Base-by-base conservation (phyloP, 1,140 invertebrate species). In the Papilio polyxenes region DNA sequence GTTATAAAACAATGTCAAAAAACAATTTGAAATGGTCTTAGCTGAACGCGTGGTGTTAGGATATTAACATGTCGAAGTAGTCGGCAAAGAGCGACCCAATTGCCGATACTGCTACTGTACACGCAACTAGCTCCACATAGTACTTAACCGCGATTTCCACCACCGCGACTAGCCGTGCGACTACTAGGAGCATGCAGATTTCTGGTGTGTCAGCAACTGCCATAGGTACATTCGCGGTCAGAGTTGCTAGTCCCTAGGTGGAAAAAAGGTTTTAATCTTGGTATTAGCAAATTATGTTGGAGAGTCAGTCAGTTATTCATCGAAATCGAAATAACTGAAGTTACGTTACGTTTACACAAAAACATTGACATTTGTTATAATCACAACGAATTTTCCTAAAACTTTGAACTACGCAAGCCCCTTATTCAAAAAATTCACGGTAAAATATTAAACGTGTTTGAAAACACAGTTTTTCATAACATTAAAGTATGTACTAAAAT, bases 51-150 rank as follows among this genome's bases (percentile, higher is more conserved):
- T 84, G 83, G 83, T n/a, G 72, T 69, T 44, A 80, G 83, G 80
- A 82, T 84, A 84, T 84, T 82, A 84, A 84, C 77, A 82, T 80
- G 69, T 77, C 48, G 75, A 77, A 31, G 44, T 72, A 23, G 76
- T 75, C n/a, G 11, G 53, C 82, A 84, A 84, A 80, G n/a, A 84
- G 40, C 82, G 78, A 84, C 83, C 83, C 20, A 80, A 11, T 82
- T 82, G 44, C n/a, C 8, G 75, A 75, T 15, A 84, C 51, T 62
- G 56, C 53, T 80, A 44, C 6, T 8, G 74, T n/a, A 6, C 83
- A 84, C 83, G 83, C 83, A 53, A 84, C 20, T 11, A 5, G 82
- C 77, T 86, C 40, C 65, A 53, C 72, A 37, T 13, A 72, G 65
- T 37, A 37, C 69, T 31, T 75, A 75, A 1, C 3, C 62, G 3